These are phyloP conservation scores for Agrotis segetum DNA, from an alignment of 2,888 invertebrate genomes.

Conservation along the genomic window DNA sequence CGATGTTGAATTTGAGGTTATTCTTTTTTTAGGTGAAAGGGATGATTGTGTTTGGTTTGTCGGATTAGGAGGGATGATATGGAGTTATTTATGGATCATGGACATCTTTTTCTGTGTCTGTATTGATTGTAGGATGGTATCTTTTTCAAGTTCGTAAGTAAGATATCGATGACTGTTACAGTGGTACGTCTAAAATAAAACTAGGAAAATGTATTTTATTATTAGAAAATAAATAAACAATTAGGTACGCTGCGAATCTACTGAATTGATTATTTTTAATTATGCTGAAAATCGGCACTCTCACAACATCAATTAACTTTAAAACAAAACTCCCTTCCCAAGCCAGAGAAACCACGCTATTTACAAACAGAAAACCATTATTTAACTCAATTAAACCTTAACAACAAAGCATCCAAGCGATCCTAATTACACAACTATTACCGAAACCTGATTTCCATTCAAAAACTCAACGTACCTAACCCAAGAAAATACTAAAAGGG, in stretches of 20 bases:
- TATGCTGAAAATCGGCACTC: no score
- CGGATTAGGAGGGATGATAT: neutral
- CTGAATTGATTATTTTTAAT: no score
- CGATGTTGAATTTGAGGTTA: slow-evolving; percentile 15
- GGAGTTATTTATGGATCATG: neutral
- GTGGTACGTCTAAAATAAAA: no score
- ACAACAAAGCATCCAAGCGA: neutral
- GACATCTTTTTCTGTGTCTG: neutral
- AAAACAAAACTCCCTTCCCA: no score
- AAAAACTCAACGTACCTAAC: slow-evolving; percentile 16
- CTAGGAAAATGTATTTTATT: no score
- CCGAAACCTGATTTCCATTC: neutral
- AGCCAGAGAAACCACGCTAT: no score
- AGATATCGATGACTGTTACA: no score
- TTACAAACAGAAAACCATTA: neutral
- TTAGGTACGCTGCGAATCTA: no score
- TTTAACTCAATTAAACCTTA: neutral
- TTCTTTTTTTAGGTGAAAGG: slow-evolving; percentile 1
- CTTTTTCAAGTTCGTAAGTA: no score
- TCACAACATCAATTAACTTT: no score
- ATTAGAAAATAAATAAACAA: no score
- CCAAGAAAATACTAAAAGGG: slow-evolving; percentile 25
- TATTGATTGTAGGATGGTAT: neutral
- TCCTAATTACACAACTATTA: slow-evolving; percentile 1
- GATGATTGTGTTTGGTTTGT: neutral